Conservation (phyloP, 2,113 vertebrate species). For the Condylura cristata region DNA sequence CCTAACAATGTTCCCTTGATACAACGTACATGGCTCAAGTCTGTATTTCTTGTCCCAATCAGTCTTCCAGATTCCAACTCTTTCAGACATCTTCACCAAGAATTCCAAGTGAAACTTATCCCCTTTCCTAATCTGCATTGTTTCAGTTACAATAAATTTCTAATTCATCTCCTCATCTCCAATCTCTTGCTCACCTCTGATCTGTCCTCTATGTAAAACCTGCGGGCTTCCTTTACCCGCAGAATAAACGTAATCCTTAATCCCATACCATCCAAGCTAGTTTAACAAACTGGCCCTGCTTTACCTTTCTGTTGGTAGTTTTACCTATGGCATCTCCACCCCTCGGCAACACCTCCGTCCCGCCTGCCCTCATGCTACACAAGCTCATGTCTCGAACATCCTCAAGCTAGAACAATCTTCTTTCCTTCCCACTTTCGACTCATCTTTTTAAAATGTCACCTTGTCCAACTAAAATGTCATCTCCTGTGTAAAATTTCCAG, state of each 20-base stretch:
- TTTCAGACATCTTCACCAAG: constrained; percentile 6
- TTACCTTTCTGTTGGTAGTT: constrained; percentile 7
- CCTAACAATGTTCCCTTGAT: neutral
- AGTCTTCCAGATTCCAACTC: neutral
- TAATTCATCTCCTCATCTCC: neutral
- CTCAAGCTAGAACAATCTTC: neutral
- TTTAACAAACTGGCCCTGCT: neutral
- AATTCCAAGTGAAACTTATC: neutral
- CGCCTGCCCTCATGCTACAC: neutral
- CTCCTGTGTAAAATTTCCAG: constrained; percentile 53
- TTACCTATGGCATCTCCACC: neutral
- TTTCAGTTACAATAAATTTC: constrained; percentile 8
- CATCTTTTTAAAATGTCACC: constrained; percentile 59
- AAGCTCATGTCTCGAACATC: neutral
- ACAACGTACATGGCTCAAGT: neutral
- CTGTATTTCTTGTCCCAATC: constrained; percentile 5
- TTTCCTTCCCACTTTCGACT: constrained; percentile 23
- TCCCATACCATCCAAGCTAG: neutral
- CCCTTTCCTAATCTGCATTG: neutral
- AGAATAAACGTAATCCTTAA: neutral
- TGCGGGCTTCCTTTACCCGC: neutral
- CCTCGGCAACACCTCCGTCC: neutral
- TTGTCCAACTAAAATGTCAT: constrained; percentile 50
- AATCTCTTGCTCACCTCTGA: neutral
- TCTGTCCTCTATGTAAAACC: neutral